Evolutionary conservation across 2,797 vertebrate species (phyloP), one percentile per base, ranked within the genome.

Genomic region (Tachyglossus aculeatus): DNA sequence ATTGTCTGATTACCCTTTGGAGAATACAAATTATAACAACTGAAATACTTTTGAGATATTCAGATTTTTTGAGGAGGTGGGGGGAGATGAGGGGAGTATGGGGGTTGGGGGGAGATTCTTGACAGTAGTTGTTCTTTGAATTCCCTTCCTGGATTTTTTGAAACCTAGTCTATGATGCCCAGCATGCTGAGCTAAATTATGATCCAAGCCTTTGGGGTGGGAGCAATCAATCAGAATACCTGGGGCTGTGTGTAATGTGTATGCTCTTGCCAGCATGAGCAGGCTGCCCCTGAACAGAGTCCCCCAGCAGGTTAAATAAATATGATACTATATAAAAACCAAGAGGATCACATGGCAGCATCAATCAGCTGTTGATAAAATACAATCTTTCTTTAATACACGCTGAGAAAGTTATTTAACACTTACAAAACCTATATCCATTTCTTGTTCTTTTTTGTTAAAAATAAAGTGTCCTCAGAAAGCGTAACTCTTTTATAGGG

Each of bases 151-250:
- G 48, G 60, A 80, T 81, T 87, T 88, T 29, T 84, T 77, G 84
- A 87, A 88, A 76, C 74, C 86, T 72, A 74, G 81, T 65, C 86
- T 86, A 86, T 90, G 89, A 89, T 94, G 91, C 79, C 91, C 93
- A 91, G 86, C 96, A 95, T 87, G 96, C 98, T 98, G 97, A 91
- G 96, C 97, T 96, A 98, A 98, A 99, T 98, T 96, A 97, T 94
- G 94, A 96, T 95, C 92, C 93, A 91, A 93, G 95, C 92, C 94
- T 93, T 93, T 92, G 91, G 94, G 96, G 94, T 95, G 94, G 95
- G 94, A 95, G 94, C 96, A 95, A 96, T 98, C 96, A 97, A 97
- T 98, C 96, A 94, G 91, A 93, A 95, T 95, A 95, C 94, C 94
- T 94, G 93, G 93, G 94, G 95, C 93, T 91, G 91, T 93, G 94